Evolutionary conservation across 2,113 vertebrate genomes (phyloP).

Genomic region (Ochotona curzoniae): DNA sequence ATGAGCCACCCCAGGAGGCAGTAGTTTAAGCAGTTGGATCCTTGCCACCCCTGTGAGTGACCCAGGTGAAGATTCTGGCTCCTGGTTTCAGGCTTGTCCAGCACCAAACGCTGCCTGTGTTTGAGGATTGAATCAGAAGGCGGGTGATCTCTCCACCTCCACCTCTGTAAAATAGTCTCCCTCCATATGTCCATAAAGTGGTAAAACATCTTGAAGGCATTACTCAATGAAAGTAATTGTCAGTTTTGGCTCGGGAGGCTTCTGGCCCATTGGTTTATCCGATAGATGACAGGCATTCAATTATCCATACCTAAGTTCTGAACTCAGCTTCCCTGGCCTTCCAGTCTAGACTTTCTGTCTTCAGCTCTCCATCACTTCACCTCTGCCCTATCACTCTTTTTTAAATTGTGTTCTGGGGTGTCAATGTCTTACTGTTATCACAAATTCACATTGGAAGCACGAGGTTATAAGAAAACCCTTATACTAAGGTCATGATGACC

Average conservation of each 20-base stretch:
- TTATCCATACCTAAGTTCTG: background rate
- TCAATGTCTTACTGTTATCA: background rate
- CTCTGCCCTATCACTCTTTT: background rate
- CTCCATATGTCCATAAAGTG: background rate
- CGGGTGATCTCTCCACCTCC: too few relatives aligned
- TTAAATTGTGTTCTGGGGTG: background rate
- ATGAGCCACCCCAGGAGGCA: too few relatives aligned
- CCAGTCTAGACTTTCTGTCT: slow-evolving; percentile 4
- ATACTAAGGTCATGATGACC: background rate
- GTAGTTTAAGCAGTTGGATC: too few relatives aligned
- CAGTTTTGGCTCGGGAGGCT: background rate
- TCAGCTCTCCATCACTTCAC: background rate
- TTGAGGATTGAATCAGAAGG: too few relatives aligned
- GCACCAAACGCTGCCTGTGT: too few relatives aligned
- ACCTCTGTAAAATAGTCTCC: background rate
- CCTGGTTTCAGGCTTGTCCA: too few relatives aligned
- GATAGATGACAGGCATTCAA: background rate
- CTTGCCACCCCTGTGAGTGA: too few relatives aligned
- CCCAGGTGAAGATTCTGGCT: too few relatives aligned
- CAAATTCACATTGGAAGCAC: background rate
- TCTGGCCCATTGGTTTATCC: background rate
- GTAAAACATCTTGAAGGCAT: background rate
- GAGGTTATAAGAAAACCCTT: background rate
- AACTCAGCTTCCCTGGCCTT: background rate
- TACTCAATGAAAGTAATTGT: background rate